These are phyloP conservation scores for Pygoscelis adeliae DNA, from an alignment of 2,113 vertebrate species.

Conservation along the genomic window DNA sequence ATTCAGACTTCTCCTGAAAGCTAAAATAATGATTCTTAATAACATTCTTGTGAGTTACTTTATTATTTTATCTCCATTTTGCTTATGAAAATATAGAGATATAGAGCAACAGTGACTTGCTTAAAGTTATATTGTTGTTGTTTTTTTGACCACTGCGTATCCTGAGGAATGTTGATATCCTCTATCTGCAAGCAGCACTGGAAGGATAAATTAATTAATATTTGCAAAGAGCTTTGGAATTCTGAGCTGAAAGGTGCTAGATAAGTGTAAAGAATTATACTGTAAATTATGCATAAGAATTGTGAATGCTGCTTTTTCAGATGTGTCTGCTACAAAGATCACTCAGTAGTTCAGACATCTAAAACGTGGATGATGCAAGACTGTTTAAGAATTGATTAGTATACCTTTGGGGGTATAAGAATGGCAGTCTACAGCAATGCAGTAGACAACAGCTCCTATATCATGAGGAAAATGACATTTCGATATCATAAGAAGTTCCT, in stretches of 20 bases:
- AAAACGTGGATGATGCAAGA: conserved; percentile 36
- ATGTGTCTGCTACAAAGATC: conserved; percentile 55
- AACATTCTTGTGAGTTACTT: background rate
- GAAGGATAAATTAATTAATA: conserved; percentile 43
- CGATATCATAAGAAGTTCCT: background rate
- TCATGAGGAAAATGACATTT: conserved; percentile 48
- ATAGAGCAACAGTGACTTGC: background rate
- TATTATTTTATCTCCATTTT: background rate
- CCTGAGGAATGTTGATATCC: background rate
- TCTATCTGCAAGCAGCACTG: background rate
- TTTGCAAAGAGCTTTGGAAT: conserved; percentile 34
- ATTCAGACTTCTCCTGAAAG: background rate
- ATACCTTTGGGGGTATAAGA: conserved; percentile 28
- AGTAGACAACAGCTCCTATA: background rate
- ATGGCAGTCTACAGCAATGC: conserved; percentile 36
- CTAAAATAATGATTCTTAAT: background rate
- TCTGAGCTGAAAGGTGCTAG: conserved; percentile 34
- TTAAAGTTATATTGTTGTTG: background rate
- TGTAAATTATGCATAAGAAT: conserved; percentile 63
- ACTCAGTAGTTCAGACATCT: conserved; percentile 56
- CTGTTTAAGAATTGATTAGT: conserved; percentile 63
- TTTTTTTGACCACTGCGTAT: background rate
- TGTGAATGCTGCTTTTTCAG: conserved; percentile 43
- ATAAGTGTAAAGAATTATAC: conserved; percentile 45
- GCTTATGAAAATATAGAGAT: background rate